These are phyloP conservation scores for Tiaroga cobitis DNA, from an alignment of 2,797 vertebrate species.

Conservation along the genomic window DNA sequence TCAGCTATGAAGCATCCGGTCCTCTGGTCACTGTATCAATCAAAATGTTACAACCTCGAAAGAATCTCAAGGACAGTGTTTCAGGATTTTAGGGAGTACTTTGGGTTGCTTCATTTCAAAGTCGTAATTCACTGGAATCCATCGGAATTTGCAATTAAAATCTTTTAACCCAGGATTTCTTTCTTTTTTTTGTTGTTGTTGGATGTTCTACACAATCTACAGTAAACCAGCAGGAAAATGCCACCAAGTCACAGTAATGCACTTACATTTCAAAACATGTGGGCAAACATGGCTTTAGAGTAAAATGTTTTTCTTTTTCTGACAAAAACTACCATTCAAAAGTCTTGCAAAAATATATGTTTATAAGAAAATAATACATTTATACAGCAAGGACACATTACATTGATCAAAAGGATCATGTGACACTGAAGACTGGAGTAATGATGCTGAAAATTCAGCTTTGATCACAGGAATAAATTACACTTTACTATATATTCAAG, in stretches of 20 bases:
- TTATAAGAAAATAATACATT: not conserved
- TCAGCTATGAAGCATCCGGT: not conserved
- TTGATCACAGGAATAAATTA: not conserved
- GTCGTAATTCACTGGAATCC: too few species aligned
- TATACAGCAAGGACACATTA: not conserved
- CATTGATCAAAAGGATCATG: not conserved
- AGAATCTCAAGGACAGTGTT: constrained; percentile 14
- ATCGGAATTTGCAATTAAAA: not conserved
- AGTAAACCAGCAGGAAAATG: not conserved
- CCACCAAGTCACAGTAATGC: too few species aligned
- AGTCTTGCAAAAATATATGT: too few species aligned
- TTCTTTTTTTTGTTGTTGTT: too few species aligned
- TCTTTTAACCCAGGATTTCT: not conserved
- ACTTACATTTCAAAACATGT: not conserved
- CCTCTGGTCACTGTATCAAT: not conserved
- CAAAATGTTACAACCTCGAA: not conserved
- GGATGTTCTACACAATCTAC: not conserved
- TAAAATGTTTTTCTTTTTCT: not conserved
- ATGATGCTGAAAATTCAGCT: not conserved
- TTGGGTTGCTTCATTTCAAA: not conserved
- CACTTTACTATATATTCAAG: not conserved
- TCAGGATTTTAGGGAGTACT: not conserved
- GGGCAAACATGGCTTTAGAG: not conserved
- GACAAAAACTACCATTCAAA: not conserved
- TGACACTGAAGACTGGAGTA: not conserved